phyloP scores from a whole-genome alignment of 2,797 vertebrate species.

The Steatocranus sp. region DNA sequence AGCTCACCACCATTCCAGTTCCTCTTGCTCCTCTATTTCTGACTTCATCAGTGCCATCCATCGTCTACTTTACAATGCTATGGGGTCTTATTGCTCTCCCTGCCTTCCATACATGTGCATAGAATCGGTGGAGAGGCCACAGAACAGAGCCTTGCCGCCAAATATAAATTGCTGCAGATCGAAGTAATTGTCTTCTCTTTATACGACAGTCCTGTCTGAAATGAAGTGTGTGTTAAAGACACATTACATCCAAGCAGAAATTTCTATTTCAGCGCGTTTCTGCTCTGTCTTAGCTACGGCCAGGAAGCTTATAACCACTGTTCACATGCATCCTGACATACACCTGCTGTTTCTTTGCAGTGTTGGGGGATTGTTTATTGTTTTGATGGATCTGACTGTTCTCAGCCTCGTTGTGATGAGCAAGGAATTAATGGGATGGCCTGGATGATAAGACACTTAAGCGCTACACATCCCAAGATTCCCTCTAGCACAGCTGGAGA shows the following conservation, averaged over 20 bases:
- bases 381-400: slow-evolving; percentile 18
- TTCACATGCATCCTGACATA: background rate
- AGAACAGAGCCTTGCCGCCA: background rate
- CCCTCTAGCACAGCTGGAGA: slow-evolving; percentile 66
- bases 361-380: slow-evolving; percentile 13
- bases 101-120: background rate
- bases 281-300: background rate
- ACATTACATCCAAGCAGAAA: background rate
- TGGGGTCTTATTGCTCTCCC: background rate
- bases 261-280: background rate
- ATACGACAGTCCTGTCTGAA: background rate
- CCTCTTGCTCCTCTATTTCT: background rate
- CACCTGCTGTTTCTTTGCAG: background rate
- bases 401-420: background rate
- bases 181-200: background rate
- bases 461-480: slow-evolving; percentile 65
- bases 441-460: slow-evolving; percentile 21
- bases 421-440: slow-evolving; percentile 27
- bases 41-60: background rate
- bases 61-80: background rate
- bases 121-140: background rate
- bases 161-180: background rate
- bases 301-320: background rate
- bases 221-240: background rate
- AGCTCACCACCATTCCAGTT: background rate